phyloP scores from a whole-genome alignment of 2,113 vertebrate genomes.

The Thymallus thymallus region DNA sequence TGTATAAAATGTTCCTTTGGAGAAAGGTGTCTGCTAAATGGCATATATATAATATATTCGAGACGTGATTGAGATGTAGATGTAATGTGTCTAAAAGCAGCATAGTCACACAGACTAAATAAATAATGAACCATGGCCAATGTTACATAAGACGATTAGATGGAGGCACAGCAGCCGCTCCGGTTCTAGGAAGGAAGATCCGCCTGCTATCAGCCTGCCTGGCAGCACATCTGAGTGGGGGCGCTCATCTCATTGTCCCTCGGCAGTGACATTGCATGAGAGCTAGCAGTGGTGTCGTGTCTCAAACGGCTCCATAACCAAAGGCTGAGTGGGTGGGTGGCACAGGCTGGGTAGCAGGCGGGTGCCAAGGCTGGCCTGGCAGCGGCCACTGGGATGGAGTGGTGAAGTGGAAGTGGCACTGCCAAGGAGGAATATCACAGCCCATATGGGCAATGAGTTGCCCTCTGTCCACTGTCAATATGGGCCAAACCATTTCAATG shows the following conservation, averaged over 20 bases:
- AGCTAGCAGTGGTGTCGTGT: not conserved
- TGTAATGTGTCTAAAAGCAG: constrained; percentile 1
- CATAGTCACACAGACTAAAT: not conserved
- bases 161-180: not conserved
- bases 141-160: not conserved
- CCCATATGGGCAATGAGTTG: not conserved
- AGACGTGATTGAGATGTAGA: not conserved
- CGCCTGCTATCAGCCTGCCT: constrained; percentile 9
- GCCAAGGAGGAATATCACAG: not conserved
- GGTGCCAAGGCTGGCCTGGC: constrained; percentile 1
- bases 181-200: constrained; percentile 5
- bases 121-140: constrained; percentile 42
- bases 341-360: not conserved
- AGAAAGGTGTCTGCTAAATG: too few relatives aligned
- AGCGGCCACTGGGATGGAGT: not conserved
- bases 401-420: not conserved
- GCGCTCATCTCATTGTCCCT: not conserved
- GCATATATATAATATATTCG: too few relatives aligned
- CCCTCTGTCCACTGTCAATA: too few relatives aligned
- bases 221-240: not conserved
- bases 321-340: not conserved
- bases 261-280: constrained; percentile 3
- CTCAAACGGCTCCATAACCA: not conserved
- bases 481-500: too few relatives aligned
- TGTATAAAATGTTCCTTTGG: too few relatives aligned